Conservation (phyloP, 2,113 vertebrate species). For the Pollimyrus isidori region DNA sequence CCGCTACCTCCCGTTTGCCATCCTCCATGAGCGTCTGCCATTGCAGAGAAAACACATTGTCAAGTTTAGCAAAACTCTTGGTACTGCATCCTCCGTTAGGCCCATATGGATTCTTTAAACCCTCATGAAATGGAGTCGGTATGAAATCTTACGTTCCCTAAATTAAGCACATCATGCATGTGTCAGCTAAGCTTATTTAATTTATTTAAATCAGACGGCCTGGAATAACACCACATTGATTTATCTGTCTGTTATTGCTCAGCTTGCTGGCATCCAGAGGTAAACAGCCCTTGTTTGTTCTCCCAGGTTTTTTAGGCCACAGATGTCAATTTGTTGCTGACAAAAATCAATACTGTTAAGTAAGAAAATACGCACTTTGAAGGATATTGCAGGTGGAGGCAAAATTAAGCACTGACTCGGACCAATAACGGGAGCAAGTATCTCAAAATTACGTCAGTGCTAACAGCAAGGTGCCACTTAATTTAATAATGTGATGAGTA, state of each 20-base stretch:
- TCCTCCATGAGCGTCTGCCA: constrained; percentile 65
- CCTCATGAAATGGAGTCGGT: background rate
- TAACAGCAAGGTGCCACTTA: constrained; percentile 33
- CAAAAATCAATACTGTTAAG: constrained; percentile 65
- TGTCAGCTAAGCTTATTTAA: background rate
- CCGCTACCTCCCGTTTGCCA: constrained; percentile 60
- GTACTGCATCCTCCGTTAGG: background rate
- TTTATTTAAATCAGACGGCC: background rate
- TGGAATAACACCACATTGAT: background rate
- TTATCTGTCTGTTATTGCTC: constrained; percentile 50
- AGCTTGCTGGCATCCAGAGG: constrained; percentile 52
- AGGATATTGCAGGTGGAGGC: constrained; percentile 39
- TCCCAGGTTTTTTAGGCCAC: constrained; percentile 52
- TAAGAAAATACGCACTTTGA: constrained; percentile 59
- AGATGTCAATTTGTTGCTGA: constrained; percentile 61
- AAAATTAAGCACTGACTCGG: constrained; percentile 4
- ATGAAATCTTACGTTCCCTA: background rate
- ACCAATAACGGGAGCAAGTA: constrained; percentile 24
- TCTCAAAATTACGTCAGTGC: constrained; percentile 24
- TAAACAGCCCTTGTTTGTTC: constrained; percentile 52
- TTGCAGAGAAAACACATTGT: background rate
- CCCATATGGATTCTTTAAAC: background rate
- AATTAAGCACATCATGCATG: background rate
- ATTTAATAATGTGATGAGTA: constrained; percentile 38
- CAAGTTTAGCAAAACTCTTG: background rate